These are phyloP conservation scores for Emydocephalus ijimae DNA, from an alignment of 2,113 vertebrate genomes.

Conservation along the genomic window DNA sequence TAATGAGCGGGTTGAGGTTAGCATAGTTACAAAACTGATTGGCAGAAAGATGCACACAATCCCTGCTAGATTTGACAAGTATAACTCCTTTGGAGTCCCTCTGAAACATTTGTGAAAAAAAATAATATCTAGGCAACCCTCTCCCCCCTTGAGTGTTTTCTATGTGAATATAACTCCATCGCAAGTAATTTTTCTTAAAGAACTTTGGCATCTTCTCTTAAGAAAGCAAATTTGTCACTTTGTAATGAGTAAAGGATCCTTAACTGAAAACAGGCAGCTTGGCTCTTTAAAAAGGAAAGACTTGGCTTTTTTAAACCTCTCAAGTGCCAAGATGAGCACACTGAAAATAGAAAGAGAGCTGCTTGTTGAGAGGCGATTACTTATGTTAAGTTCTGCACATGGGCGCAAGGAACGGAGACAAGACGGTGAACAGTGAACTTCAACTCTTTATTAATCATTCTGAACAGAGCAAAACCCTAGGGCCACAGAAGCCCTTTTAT, in stretches of 20 bases:
- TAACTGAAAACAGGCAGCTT: slow-evolving; percentile 25
- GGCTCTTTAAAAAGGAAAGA: slow-evolving; percentile 14
- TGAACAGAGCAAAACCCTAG: no score
- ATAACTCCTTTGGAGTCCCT: not conserved
- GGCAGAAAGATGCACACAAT: not conserved
- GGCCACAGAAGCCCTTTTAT: no score
- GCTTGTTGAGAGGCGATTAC: slow-evolving; percentile 57
- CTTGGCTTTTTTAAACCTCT: slow-evolving; percentile 22
- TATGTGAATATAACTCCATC: not conserved
- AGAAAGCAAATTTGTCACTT: slow-evolving; percentile 31
- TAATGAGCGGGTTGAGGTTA: not conserved
- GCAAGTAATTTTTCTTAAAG: not conserved
- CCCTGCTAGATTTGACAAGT: not conserved
- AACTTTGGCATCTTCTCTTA: slow-evolving; percentile 13
- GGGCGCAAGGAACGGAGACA: no score
- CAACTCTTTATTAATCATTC: no score
- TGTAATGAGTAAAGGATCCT: slow-evolving; percentile 16
- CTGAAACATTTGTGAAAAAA: not conserved
- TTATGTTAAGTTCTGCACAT: not conserved
- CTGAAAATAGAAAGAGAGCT: slow-evolving; percentile 55
- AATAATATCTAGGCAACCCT: not conserved
- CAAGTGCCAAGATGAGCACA: slow-evolving; percentile 17
- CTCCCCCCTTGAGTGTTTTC: not conserved
- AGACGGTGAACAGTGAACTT: no score
- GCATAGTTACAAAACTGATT: not conserved